A percentile compares a stretch with the other conserved stretches of the same genome.
phyloP scores from a whole-genome alignment of 2,113 vertebrate genomes.

The Paracanthobrama guichenoti region DNA sequence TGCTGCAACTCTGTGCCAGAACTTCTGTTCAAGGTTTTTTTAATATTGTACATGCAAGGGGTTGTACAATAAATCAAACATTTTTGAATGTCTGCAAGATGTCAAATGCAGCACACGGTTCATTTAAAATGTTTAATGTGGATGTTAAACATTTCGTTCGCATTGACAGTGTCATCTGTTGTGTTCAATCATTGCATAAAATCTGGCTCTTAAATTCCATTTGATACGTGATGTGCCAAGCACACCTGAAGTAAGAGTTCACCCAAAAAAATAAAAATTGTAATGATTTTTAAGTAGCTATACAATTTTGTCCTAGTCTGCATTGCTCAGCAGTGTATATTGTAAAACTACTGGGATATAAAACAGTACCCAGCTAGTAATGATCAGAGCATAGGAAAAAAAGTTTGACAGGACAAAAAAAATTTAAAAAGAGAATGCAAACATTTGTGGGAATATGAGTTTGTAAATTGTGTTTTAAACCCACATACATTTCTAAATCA shows the following conservation, averaged over 20 bases:
- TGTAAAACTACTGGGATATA: neutral
- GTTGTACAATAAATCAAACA: neutral
- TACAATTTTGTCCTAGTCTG: neutral
- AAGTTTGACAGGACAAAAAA: neutral
- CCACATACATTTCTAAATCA: neutral
- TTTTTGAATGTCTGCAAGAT: neutral
- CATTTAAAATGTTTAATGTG: neutral
- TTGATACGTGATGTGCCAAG: neutral
- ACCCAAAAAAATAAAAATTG: neutral
- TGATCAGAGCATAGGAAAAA: neutral
- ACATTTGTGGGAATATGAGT: neutral
- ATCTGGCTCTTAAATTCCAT: neutral
- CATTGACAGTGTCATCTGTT: neutral
- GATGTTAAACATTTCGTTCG: neutral
- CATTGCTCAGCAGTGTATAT: neutral
- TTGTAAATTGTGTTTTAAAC: neutral
- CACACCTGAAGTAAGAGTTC: neutral
- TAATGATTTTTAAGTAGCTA: neutral
- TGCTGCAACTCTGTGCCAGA: constrained; percentile 34
- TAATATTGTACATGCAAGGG: neutral
- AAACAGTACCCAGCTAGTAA: neutral
- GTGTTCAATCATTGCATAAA: neutral
- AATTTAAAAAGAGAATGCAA: neutral
- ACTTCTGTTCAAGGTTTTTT: constrained; percentile 3
- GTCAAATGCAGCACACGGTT: neutral